phyloP scores from a whole-genome alignment of 2,113 vertebrate species.

The Chlamydotis undulata region DNA sequence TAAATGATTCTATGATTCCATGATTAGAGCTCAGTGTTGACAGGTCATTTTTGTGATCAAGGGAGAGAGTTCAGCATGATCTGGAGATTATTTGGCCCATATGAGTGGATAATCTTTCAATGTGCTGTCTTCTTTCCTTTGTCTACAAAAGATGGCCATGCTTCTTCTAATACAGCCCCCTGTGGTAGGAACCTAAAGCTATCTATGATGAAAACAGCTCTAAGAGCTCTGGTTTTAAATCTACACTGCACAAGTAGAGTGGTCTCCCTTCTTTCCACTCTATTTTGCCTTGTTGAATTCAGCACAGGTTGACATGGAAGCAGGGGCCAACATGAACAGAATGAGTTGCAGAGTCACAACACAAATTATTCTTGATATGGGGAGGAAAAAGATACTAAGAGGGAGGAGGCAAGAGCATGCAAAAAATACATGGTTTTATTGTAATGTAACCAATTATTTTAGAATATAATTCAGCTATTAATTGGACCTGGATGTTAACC shows the following conservation, averaged over 20 bases:
- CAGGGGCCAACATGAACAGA: background rate
- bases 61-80: background rate
- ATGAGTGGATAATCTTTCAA: background rate
- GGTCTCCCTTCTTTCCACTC: background rate
- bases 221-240: background rate
- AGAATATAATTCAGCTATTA: conserved; percentile 23
- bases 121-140: background rate
- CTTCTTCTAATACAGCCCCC: background rate
- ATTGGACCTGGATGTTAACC: conserved; percentile 21
- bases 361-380: background rate
- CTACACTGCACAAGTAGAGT: background rate
- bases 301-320: background rate
- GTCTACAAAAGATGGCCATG: background rate
- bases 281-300: background rate
- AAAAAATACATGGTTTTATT: background rate
- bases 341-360: background rate
- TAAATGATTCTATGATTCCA: background rate
- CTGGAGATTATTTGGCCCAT: background rate
- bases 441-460: conserved; percentile 25
- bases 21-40: background rate
- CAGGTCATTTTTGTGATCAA: background rate
- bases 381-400: background rate
- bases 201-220: background rate
- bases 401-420: background rate
- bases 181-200: background rate